A percentile compares a stretch with the other conserved stretches of the same genome.
phyloP scores from a whole-genome alignment of 2,113 vertebrate genomes.

The Dipodomys ordii region DNA sequence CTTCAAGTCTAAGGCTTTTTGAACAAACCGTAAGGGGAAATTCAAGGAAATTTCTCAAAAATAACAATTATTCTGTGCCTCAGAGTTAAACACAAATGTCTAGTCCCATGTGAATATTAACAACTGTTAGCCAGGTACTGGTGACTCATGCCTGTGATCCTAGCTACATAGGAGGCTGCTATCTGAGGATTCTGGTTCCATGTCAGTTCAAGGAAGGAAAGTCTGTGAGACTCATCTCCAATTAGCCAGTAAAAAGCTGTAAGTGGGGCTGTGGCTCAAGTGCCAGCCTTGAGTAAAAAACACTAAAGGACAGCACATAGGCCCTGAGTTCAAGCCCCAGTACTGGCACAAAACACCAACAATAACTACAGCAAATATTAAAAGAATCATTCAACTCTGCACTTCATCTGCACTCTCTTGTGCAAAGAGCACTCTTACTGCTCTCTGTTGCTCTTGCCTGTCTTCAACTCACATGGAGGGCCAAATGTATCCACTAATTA shows the following conservation, averaged over 20 bases:
- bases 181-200: too few species aligned
- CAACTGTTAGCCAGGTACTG: too few species aligned
- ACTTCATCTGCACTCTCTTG: not conserved
- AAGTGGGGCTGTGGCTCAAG: too few species aligned
- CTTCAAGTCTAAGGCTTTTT: not conserved
- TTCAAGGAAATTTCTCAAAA: constrained; percentile 22
- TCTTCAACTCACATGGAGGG: not conserved
- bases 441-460: rapidly evolving
- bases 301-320: too few species aligned
- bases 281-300: too few species aligned
- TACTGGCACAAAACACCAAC: too few species aligned
- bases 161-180: too few species aligned
- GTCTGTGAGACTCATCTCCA: too few species aligned
- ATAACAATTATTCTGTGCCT: not conserved
- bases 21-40: not conserved
- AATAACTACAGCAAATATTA: not conserved
- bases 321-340: too few species aligned
- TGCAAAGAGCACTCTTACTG: not conserved
- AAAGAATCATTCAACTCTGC: not conserved
- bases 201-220: too few species aligned
- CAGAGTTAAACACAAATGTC: not conserved
- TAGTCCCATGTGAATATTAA: not conserved
- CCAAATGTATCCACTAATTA: not conserved
- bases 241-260: too few species aligned
- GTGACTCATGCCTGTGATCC: too few species aligned